Conservation (phyloP, 2,797 vertebrate genomes). For the Falco cherrug region DNA sequence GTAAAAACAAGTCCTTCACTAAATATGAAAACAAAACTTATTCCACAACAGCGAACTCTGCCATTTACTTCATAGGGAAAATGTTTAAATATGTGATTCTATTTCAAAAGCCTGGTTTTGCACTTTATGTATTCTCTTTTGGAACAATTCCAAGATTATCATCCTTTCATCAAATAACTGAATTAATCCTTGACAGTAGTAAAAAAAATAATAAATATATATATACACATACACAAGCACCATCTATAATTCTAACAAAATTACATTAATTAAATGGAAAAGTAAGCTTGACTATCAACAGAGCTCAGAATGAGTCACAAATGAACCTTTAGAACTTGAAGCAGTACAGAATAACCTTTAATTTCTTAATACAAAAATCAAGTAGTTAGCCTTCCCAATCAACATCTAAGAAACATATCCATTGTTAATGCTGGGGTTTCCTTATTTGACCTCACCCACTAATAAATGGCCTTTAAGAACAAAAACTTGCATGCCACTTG, state of each 20-base stretch:
- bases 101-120: not conserved
- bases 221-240: not conserved
- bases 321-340: not conserved
- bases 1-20: not conserved
- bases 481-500: not conserved
- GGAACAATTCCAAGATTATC: not conserved
- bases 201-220: not conserved
- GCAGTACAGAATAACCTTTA: not conserved
- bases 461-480: not conserved
- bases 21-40: not conserved
- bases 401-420: not conserved
- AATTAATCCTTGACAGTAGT: not conserved
- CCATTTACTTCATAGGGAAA: not conserved
- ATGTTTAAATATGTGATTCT: fast-evolving
- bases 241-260: not conserved
- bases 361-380: not conserved
- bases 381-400: not conserved
- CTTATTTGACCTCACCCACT: not conserved
- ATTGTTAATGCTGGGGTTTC: not conserved
- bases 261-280: not conserved
- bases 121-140: not conserved
- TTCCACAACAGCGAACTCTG: not conserved
- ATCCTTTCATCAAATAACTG: not conserved
- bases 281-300: not conserved
- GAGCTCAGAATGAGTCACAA: not conserved